Evolutionary conservation across 1,140 invertebrate genomes (phyloP).

Genomic region (Teleogryllus occipitalis): DNA sequence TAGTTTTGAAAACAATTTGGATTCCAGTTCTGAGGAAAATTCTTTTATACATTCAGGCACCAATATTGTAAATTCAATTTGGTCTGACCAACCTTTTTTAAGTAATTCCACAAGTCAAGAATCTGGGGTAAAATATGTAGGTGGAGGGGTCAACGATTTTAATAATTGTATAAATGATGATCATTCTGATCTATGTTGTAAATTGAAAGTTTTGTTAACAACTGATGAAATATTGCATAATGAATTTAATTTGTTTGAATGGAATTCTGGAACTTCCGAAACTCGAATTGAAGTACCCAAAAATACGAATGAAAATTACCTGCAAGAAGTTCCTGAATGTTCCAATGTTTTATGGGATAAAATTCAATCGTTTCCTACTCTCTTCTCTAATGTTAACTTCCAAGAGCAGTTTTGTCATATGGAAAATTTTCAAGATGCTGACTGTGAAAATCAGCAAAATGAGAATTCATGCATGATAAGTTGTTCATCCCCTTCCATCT

Average conservation of each 20-base stretch:
- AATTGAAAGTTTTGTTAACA: neutral
- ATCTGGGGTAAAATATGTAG: constrained; percentile 8
- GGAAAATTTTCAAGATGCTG: constrained; percentile 1
- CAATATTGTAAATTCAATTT: constrained; percentile 39
- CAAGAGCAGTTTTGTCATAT: neutral
- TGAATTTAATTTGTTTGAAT: neutral
- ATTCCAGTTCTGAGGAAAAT: constrained; percentile 9
- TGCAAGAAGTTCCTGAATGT: neutral
- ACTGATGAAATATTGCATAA: neutral
- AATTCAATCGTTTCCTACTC: neutral
- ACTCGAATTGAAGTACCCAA: neutral
- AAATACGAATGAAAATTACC: neutral
- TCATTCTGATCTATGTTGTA: neutral
- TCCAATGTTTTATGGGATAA: neutral
- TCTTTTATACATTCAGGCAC: constrained; percentile 31
- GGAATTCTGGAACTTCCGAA: neutral
- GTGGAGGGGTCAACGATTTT: neutral
- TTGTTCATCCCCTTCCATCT: neutral
- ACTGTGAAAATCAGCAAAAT: neutral
- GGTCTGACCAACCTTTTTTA: constrained; percentile 28
- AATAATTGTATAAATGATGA: neutral
- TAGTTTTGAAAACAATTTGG: constrained; percentile 29
- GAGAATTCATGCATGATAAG: neutral
- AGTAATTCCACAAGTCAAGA: constrained; percentile 9
- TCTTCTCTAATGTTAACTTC: neutral